Percentiles rank a stretch among this genome's conserved stretches.
These are phyloP conservation scores for Temnothorax ravouxi DNA, from an alignment of 2,888 invertebrate species.

Conservation along the genomic window DNA sequence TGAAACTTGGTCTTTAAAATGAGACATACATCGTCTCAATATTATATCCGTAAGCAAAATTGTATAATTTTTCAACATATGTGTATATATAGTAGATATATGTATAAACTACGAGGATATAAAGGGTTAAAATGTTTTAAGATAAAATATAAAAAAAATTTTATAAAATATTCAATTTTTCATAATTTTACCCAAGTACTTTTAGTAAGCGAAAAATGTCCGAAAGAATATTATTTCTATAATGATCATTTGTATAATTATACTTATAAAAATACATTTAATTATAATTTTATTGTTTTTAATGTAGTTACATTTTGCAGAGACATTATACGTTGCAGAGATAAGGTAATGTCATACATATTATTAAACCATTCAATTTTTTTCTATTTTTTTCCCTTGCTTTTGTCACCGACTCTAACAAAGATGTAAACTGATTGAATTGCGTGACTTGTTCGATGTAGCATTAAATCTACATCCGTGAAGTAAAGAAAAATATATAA, in stretches of 20 bases:
- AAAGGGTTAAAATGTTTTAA: neutral
- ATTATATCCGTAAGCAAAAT: no score
- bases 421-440: neutral
- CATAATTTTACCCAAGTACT: no score
- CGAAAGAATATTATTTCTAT: no score
- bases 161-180: neutral
- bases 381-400: neutral
- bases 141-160: neutral
- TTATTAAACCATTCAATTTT: neutral
- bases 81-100: neutral
- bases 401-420: neutral
- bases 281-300: neutral
- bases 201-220: no score
- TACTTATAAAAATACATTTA: neutral
- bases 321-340: neutral
- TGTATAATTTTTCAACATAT: neutral
- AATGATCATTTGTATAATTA: no score
- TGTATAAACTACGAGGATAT: neutral
- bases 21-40: no score
- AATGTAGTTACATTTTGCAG: neutral
- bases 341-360: no score
- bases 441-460: neutral
- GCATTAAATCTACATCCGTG: neutral
- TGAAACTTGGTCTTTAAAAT: neutral
- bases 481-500: constrained; percentile 1